These are phyloP conservation scores for Lacerta bilineata DNA, from an alignment of 2,797 vertebrate species.

Conservation along the genomic window DNA sequence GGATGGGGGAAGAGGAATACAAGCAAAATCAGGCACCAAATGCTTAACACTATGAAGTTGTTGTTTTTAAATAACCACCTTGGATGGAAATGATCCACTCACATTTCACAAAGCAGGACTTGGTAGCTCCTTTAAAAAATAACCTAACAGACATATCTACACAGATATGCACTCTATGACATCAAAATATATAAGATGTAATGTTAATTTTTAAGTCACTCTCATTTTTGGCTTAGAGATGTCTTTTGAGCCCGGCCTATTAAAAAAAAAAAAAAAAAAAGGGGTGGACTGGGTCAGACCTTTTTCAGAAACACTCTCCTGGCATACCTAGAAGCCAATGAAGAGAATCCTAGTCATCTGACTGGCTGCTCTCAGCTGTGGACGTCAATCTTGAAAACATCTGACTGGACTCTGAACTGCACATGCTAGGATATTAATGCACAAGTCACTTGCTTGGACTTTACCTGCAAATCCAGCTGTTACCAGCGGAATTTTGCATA, in stretches of 20 bases:
- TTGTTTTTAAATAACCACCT: neutral
- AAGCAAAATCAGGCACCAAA: too few relatives aligned
- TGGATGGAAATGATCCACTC: neutral
- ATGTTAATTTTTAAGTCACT: constrained; percentile 23
- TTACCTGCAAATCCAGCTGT: constrained; percentile 51
- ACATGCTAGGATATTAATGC: constrained; percentile 49
- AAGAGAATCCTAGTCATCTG: constrained; percentile 62
- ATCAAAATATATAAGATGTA: constrained; percentile 1
- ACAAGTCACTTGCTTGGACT: constrained; percentile 37
- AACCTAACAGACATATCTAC: neutral
- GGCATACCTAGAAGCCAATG: constrained; percentile 66
- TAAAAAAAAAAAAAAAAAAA: constrained; percentile 29
- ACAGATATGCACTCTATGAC: neutral
- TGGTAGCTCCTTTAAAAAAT: neutral
- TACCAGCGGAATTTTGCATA: constrained; percentile 25
- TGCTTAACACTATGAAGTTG: too few relatives aligned
- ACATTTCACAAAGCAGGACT: neutral
- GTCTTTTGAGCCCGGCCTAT: constrained; percentile 36
- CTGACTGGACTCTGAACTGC: constrained; percentile 71
- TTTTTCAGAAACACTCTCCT: constrained; percentile 43
- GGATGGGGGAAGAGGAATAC: too few relatives aligned
- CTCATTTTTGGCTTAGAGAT: neutral
- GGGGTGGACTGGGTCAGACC: constrained; percentile 43
- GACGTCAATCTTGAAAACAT: constrained; percentile 48
- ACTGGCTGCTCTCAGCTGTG: constrained; percentile 53